These are phyloP conservation scores for Noctilio leporinus DNA, from an alignment of 2,113 vertebrate genomes.

Conservation along the genomic window DNA sequence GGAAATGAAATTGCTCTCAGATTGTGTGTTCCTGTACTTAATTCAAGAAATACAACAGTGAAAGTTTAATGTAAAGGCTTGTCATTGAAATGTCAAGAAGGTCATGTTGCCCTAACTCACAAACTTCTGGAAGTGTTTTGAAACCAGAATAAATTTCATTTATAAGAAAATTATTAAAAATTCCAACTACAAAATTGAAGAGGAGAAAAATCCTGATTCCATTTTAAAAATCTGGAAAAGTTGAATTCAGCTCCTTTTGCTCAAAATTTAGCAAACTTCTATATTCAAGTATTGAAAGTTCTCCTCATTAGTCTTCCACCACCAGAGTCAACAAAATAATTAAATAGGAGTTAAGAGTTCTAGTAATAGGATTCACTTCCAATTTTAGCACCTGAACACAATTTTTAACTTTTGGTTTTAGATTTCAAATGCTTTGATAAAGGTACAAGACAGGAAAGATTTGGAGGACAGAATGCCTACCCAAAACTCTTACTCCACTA, in stretches of 20 bases:
- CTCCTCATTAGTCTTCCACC: neutral
- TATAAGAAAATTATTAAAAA: neutral
- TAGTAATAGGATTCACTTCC: neutral
- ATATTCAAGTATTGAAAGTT: neutral
- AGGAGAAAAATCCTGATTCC: neutral
- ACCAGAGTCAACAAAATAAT: neutral
- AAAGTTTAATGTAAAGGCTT: slow-evolving; percentile 12
- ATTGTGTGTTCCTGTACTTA: neutral
- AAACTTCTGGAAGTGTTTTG: neutral
- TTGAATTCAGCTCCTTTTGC: neutral
- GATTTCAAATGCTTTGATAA: neutral
- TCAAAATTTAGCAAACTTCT: neutral
- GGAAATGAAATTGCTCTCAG: neutral
- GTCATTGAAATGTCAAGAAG: neutral
- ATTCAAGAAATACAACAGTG: neutral
- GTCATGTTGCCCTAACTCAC: neutral
- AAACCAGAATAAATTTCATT: neutral
- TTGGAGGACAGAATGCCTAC: neutral
- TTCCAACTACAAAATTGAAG: neutral
- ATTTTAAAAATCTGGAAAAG: neutral
- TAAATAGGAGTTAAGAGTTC: neutral
- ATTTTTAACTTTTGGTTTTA: neutral
- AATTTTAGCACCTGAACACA: neutral
- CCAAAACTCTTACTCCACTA: neutral
- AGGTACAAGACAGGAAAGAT: neutral